These are phyloP conservation scores for Horisme vitalbata DNA, from an alignment of 2,888 invertebrate species.

Conservation along the genomic window DNA sequence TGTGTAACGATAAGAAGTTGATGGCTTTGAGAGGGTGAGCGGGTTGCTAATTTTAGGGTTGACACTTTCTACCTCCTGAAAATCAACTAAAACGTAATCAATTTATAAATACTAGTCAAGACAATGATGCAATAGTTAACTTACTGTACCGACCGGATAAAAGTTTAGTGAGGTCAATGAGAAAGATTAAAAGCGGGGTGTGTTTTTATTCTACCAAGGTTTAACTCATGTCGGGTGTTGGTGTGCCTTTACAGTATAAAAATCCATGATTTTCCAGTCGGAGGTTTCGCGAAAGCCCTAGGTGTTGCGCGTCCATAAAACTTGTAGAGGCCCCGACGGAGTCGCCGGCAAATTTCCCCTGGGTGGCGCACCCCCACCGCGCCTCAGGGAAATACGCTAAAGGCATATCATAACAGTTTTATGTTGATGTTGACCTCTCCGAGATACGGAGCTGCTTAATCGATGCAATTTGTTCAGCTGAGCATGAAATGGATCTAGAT, in stretches of 20 bases:
- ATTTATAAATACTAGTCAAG: too few relatives aligned
- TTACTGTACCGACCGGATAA: too few relatives aligned
- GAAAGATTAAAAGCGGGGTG: too few relatives aligned
- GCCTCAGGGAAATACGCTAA: constrained; percentile 78
- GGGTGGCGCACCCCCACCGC: constrained; percentile 67
- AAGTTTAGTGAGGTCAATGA: too few relatives aligned
- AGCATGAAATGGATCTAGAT: constrained; percentile 6
- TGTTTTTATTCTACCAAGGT: background rate
- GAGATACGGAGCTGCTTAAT: constrained; percentile 54
- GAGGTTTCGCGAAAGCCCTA: constrained; percentile 47
- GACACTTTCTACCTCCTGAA: constrained; percentile 10
- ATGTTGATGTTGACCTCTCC: constrained; percentile 79
- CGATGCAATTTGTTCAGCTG: constrained; percentile 45
- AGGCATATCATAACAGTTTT: constrained; percentile 83
- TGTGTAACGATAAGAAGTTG: constrained; percentile 72
- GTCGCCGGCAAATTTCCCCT: constrained; percentile 79
- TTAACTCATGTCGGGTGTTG: too few relatives aligned
- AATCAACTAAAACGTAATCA: background rate
- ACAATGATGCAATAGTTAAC: too few relatives aligned
- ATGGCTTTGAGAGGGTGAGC: constrained; percentile 51
- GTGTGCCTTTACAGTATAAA: too few relatives aligned
- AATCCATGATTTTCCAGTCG: constrained; percentile 12
- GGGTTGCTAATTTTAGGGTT: constrained; percentile 44
- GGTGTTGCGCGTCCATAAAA: constrained; percentile 78
- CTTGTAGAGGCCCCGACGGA: constrained; percentile 79